Evolutionary conservation across 2,797 vertebrate species (phyloP).

Genomic region (Ammospiza maritima): DNA sequence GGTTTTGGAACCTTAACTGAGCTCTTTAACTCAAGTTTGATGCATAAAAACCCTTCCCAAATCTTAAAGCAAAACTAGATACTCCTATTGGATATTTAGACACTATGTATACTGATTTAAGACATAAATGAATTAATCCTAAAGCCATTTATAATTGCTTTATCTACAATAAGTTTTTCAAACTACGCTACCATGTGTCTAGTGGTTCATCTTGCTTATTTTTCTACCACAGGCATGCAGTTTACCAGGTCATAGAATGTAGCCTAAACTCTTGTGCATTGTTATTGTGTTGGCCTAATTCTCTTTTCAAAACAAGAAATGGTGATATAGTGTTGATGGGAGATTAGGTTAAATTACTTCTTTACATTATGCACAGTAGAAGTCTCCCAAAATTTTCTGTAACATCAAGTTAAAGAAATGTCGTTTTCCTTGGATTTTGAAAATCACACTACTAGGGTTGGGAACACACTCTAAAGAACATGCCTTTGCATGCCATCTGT

Average conservation of each 20-base stretch:
- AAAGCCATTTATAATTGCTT: neutral
- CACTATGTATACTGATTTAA: neutral
- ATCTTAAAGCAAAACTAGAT: neutral
- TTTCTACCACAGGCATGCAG: neutral
- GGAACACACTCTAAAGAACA: neutral
- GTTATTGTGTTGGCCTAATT: neutral
- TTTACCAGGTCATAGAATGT: neutral
- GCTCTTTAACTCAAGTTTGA: neutral
- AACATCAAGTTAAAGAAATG: neutral
- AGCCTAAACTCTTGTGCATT: neutral
- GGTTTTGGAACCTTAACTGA: neutral
- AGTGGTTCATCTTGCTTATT: neutral
- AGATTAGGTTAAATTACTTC: neutral
- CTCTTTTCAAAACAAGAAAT: neutral
- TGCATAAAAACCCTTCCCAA: neutral
- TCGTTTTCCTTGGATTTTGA: neutral
- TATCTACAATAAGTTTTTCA: neutral
- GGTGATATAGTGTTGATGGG: neutral
- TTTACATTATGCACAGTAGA: neutral
- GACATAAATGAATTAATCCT: neutral
- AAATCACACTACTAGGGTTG: neutral
- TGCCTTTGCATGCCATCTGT: neutral
- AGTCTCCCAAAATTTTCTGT: neutral
- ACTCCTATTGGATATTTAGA: neutral
- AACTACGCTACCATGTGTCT: neutral